Conservation (phyloP, 2,888 invertebrate genomes). For the Orthonevra nobilis region DNA sequence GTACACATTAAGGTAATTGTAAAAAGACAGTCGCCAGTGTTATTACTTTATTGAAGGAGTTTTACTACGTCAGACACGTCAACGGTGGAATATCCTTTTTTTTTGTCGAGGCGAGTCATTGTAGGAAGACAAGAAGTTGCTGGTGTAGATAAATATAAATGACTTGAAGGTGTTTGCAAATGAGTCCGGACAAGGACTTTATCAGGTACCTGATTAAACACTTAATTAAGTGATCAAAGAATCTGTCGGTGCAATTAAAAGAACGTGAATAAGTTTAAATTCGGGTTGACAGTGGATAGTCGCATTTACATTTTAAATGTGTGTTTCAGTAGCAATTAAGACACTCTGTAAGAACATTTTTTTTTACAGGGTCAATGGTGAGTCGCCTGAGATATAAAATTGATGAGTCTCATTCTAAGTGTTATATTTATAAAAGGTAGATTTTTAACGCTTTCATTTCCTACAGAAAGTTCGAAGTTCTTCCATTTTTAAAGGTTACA, state of each 20-base stretch:
- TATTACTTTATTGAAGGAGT: constrained; percentile 28
- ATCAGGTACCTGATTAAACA: constrained; percentile 53
- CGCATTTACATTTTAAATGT: too few relatives aligned
- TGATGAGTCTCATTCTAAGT: too few relatives aligned
- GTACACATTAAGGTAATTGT: constrained; percentile 72
- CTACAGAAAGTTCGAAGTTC: too few relatives aligned
- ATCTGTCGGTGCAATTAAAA: constrained; percentile 39
- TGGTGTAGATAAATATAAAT: constrained; percentile 24
- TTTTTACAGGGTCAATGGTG: too few relatives aligned
- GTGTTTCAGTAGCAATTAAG: too few relatives aligned
- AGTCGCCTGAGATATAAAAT: too few relatives aligned
- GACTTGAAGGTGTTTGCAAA: constrained; percentile 50
- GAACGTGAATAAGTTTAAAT: neutral
- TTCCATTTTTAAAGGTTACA: too few relatives aligned
- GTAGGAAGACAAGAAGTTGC: neutral
- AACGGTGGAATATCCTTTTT: constrained; percentile 24
- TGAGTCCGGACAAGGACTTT: constrained; percentile 34
- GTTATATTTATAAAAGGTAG: too few relatives aligned
- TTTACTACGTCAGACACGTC: constrained; percentile 14
- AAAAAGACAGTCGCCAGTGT: constrained; percentile 65
- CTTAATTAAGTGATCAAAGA: constrained; percentile 65
- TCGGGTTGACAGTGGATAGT: neutral
- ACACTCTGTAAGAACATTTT: too few relatives aligned
- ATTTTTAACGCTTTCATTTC: too few relatives aligned
- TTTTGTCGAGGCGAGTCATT: neutral